phyloP scores from a whole-genome alignment of 2,888 invertebrate species.

The Trilocha varians region DNA sequence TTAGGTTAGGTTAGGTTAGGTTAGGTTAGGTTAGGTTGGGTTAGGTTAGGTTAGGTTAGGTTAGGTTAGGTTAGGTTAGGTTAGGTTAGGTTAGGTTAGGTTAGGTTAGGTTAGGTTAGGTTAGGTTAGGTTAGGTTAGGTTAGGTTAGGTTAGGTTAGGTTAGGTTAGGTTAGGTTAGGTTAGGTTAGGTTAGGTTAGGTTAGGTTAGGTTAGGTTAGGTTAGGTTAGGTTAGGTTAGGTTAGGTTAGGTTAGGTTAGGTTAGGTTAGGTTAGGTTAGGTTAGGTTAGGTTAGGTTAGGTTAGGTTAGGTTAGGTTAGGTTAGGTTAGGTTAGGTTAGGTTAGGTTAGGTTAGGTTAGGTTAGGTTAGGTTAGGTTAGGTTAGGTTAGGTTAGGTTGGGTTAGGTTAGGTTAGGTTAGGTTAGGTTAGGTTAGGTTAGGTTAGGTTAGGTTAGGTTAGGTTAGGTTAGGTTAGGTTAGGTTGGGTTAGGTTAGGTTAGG shows the following conservation, averaged over 20 bases:
- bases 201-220: constrained; percentile 8
- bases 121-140: constrained; percentile 6
- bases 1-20: constrained; percentile 10
- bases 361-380: constrained; percentile 7
- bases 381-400: constrained; percentile 7
- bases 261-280: constrained; percentile 7
- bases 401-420: constrained; percentile 11
- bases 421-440: constrained; percentile 5
- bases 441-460: constrained; percentile 7
- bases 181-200: constrained; percentile 8
- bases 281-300: constrained; percentile 3
- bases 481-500: constrained; percentile 12
- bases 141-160: constrained; percentile 5
- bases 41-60: constrained; percentile 8
- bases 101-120: constrained; percentile 4
- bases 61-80: constrained; percentile 7
- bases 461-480: constrained; percentile 9
- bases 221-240: constrained; percentile 8
- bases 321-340: constrained; percentile 6
- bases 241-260: constrained; percentile 7
- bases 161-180: constrained; percentile 5
- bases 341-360: constrained; percentile 7
- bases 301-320: constrained; percentile 5
- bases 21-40: constrained; percentile 9
- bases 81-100: constrained; percentile 8